Base-by-base conservation (phyloP, 2,888 invertebrate genomes). In the Eugnorisma glareosa region DNA sequence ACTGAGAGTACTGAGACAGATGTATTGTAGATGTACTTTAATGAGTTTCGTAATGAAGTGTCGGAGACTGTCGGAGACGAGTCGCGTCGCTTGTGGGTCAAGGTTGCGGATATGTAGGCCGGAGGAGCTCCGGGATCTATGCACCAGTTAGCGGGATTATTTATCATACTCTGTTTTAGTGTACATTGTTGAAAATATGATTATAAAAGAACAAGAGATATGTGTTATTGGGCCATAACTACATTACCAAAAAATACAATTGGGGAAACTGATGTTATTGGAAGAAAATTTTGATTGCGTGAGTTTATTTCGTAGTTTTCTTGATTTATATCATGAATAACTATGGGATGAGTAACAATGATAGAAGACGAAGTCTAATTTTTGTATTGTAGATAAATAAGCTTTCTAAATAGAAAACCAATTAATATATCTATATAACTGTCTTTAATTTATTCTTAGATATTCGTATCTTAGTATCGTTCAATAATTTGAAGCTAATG, bases 401-500 rank as follows among this genome's bases (percentile, higher is more conserved):
- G 37, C 35, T 63, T 70, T 37, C n/a, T 28, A 40, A 31, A 40
- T 48, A 57, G 31, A 28, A n/a, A 74, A 63, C 4, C 21, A 54
- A 37, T 15, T n/a, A n/a, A 59, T 1, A 45, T 45, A 31, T 45
- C 11, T 37, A 40, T 10, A 1, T 43, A 45, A 21, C 21, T 24
- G 31, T 48, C 37, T 35, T 73, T 48, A 31, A 80, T 64, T 71
- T 45, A 51, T 45, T 48, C 31, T 45, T 63, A 59, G n/a, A 70
- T 31, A 45, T 15, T 57, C 18, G 43, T 57, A 77, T 73, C 45
- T 81, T 45, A 54, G 63, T 21, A 73, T 21, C 45, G 40, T 54
- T 67, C 45, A 45, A 83, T 66, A 69, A 51, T 71, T 67, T 21
- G 37, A 63, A 59, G 67, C 51, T 68, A 64, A 68, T 78, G 43